phyloP scores from a whole-genome alignment of 2,113 vertebrate genomes.

The Lonchura striata region DNA sequence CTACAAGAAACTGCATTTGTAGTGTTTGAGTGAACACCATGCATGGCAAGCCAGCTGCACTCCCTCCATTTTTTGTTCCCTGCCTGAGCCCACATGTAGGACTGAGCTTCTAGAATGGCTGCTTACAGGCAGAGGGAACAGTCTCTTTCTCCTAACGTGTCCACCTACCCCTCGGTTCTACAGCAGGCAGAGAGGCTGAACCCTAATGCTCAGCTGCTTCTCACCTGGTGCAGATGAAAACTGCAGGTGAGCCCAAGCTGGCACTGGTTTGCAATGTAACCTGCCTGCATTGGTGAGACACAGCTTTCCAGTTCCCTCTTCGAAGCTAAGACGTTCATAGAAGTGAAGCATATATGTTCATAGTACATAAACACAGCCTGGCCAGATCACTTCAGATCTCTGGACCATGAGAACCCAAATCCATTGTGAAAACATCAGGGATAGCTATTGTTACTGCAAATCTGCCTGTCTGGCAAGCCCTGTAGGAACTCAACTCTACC shows the following conservation, averaged over 20 bases:
- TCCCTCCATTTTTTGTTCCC: not conserved
- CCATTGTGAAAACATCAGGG: not conserved
- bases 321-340: not conserved
- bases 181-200: not conserved
- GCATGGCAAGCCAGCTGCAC: fast-evolving
- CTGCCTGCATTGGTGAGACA: not conserved
- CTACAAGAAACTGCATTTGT: not conserved
- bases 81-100: fast-evolving
- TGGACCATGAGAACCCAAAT: not conserved
- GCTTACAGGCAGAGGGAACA: not conserved
- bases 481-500: not conserved
- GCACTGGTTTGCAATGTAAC: not conserved
- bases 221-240: not conserved
- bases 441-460: not conserved
- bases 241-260: not conserved
- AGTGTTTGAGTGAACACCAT: not conserved
- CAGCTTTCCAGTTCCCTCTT: not conserved
- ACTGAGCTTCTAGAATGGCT: not conserved
- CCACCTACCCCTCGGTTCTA: not conserved
- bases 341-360: too few relatives aligned
- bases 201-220: not conserved
- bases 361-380: not conserved
- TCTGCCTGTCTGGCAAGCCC: not conserved
- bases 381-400: not conserved
- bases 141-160: not conserved